Evolutionary conservation across 2,888 invertebrate genomes (phyloP), one percentile per base, ranked within the genome.

Genomic region (Chrysodeixis includens): DNA sequence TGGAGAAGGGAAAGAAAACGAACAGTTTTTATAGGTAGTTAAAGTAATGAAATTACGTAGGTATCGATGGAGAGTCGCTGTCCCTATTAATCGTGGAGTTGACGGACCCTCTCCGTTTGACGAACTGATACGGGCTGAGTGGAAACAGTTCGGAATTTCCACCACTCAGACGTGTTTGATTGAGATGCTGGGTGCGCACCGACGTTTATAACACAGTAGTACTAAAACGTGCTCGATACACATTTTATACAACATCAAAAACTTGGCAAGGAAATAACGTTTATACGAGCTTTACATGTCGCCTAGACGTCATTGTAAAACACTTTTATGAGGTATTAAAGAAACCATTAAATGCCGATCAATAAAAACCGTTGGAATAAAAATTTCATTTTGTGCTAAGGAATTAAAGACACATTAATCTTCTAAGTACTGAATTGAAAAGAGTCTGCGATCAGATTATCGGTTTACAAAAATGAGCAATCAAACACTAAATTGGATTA

Each of bases 81-180:
- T 78, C 76, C 81, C 83, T 83, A 84, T 87, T 89, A 90, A 88
- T 87, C 85, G 84, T 84, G 81, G 85, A 89, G 90, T 90, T 88
- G 89, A 83, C 81, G 80, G 74, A 90, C 88, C 88, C 88, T 89
- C 86, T 83, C 89, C 89, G 81, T 72, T 74, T 60, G 66, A 55
- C 58, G 16, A 54, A 64, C 64, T 73, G 76, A 73, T 87, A 82
- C 79, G 83, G 85, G 74, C 80, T 81, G 82, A 85, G 82, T 80
- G 84, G 84, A 83, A 86, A 83, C 83, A 83, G 80, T 83, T 78
- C 78, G 69, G 74, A 74, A 69, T 66, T 76, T 67, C 63, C 62
- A 82, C 78, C 84, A 78, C 82, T 83, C 79, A 69, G 73, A 83
- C 79, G 81, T 72, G 79, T 82, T 85, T 85, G 84, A 89, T 86